phyloP scores from a whole-genome alignment of 1,140 invertebrate species.

The Tribolium madens region DNA sequence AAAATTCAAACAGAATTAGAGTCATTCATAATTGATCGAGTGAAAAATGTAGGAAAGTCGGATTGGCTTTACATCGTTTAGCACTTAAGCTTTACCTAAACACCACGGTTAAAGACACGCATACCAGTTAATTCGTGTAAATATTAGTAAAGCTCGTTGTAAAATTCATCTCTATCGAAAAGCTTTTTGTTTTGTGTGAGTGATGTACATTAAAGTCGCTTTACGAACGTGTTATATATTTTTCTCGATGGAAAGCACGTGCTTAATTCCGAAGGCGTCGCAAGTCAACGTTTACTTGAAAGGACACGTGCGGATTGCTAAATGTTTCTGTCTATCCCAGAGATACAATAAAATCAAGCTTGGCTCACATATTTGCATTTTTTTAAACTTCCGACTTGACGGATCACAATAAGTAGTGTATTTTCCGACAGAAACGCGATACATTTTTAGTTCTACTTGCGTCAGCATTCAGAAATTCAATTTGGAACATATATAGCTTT shows the following conservation, averaged over 20 bases:
- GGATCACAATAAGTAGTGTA: too few species aligned
- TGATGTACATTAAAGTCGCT: constrained; percentile 3
- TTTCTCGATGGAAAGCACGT: background rate
- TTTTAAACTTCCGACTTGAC: background rate
- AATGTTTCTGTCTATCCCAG: background rate
- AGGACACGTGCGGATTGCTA: background rate
- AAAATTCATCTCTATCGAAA: background rate
- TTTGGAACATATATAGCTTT: background rate
- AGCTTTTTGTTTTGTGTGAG: constrained; percentile 5
- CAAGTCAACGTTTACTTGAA: constrained; percentile 8
- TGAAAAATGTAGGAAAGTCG: background rate
- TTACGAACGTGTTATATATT: constrained; percentile 11
- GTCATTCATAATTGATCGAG: background rate
- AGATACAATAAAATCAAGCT: background rate
- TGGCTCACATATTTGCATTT: background rate
- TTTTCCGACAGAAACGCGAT: background rate
- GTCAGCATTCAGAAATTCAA: background rate
- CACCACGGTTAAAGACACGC: background rate
- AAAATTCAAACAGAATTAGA: constrained; percentile 10
- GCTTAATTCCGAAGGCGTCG: background rate
- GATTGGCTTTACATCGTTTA: background rate
- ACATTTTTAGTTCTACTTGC: background rate
- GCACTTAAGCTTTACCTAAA: background rate
- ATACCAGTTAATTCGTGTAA: background rate
- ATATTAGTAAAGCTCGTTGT: constrained; percentile 9